A percentile compares a stretch with the other conserved stretches of the same genome.
Evolutionary conservation across 1,140 invertebrate genomes (phyloP).

Genomic region (Brachionus calyciflorus): DNA sequence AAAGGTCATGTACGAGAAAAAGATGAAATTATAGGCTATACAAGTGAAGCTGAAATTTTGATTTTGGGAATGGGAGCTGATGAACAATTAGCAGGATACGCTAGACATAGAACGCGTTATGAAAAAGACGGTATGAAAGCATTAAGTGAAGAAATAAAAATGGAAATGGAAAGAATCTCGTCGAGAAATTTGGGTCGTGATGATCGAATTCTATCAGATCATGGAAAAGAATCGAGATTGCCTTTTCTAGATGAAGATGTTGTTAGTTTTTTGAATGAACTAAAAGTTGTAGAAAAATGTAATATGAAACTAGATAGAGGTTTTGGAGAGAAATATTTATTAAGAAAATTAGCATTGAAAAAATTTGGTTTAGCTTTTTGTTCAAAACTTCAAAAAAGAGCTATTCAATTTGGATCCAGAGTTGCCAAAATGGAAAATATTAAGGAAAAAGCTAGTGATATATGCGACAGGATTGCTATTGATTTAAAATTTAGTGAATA

Average conservation of each 20-base stretch:
- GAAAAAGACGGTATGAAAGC: slow-evolving; percentile 66
- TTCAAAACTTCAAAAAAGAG: slow-evolving; percentile 76
- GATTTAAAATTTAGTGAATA: neutral
- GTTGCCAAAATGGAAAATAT: slow-evolving; percentile 77
- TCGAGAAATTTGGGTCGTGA: slow-evolving; percentile 87
- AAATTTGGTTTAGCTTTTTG: slow-evolving; percentile 70
- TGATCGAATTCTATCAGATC: slow-evolving; percentile 70
- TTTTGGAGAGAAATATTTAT: slow-evolving; percentile 85
- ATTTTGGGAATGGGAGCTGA: slow-evolving; percentile 90
- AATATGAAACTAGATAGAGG: slow-evolving; percentile 67
- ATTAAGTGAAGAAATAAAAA: slow-evolving; percentile 69
- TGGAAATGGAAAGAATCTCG: slow-evolving; percentile 80
- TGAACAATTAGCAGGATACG: slow-evolving; percentile 92
- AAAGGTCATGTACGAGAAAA: slow-evolving; percentile 58
- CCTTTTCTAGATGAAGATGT: slow-evolving; percentile 93
- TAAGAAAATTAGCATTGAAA: slow-evolving; percentile 72
- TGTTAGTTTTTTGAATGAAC: slow-evolving; percentile 69
- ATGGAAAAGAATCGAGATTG: slow-evolving; percentile 67
- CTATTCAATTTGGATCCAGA: slow-evolving; percentile 94
- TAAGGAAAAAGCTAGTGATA: slow-evolving; percentile 80
- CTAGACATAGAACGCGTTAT: slow-evolving; percentile 72
- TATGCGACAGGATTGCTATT: slow-evolving; percentile 56
- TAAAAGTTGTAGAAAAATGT: slow-evolving; percentile 76
- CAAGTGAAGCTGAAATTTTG: slow-evolving; percentile 62
- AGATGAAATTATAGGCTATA: neutral